Evolutionary conservation across 53 echinoderm and acorn worm species (phyloP).

Genomic region (Hippasteria phrygiana): DNA sequence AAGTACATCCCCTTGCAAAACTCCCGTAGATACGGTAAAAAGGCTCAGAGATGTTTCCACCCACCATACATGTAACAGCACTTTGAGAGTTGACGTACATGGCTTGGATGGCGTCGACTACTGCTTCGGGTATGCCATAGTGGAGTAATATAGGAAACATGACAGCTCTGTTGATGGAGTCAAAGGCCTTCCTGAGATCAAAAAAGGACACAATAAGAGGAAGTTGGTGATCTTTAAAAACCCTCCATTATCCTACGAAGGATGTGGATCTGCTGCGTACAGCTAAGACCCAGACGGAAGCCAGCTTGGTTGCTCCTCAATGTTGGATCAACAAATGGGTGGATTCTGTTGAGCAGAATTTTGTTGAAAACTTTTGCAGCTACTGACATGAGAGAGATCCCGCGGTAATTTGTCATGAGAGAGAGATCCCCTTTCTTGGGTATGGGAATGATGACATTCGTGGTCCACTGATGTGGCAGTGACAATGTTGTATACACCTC

Average conservation of each 20-base stretch:
- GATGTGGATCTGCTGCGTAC: constrained; percentile 55
- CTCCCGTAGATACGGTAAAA: constrained; percentile 29
- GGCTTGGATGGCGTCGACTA: too few relatives aligned
- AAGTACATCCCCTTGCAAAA: constrained; percentile 44
- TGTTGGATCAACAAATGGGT: constrained; percentile 26
- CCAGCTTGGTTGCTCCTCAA: constrained; percentile 58
- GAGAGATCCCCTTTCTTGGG: constrained; percentile 37
- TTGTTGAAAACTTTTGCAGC: constrained; percentile 64
- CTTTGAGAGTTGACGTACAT: too few relatives aligned
- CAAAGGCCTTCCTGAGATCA: constrained; percentile 42
- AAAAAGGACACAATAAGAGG: constrained; percentile 58
- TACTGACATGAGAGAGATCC: constrained; percentile 60
- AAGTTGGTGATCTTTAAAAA: constrained; percentile 1
- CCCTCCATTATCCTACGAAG: constrained; percentile 54
- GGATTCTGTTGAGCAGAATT: constrained; percentile 42
- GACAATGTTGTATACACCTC: constrained; percentile 35
- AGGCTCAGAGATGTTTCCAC: constrained; percentile 35
- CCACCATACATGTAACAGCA: too few relatives aligned
- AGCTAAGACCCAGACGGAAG: constrained; percentile 48
- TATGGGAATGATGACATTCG: constrained; percentile 40
- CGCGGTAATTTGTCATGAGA: constrained; percentile 44
- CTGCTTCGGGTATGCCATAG: constrained; percentile 29
- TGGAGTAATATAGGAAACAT: constrained; percentile 55
- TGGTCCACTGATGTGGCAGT: constrained; percentile 50
- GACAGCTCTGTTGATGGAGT: constrained; percentile 44